Conservation (phyloP, 2,888 invertebrate species). For the Drosophila greeni region DNA sequence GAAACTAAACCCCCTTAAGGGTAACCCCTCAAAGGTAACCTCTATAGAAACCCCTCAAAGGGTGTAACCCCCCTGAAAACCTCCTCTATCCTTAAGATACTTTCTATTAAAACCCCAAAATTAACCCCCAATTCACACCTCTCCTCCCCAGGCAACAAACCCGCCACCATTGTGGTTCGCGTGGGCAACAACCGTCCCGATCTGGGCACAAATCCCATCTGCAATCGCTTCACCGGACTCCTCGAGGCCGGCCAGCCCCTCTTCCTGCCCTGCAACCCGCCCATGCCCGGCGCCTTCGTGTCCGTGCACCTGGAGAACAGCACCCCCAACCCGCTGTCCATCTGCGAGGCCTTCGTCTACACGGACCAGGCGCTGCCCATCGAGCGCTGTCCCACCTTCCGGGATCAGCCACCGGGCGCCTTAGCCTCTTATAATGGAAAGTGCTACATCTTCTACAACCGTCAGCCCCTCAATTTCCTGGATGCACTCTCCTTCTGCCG, state of each 20-base stretch:
- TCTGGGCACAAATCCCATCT: slow-evolving; percentile 93
- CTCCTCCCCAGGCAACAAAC: slow-evolving; percentile 83
- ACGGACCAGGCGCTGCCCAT: slow-evolving; percentile 94
- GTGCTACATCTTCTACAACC: slow-evolving; percentile 95
- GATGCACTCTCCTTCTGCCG: slow-evolving; percentile 90
- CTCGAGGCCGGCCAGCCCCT: slow-evolving; percentile 93
- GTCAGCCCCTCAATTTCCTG: slow-evolving; percentile 88
- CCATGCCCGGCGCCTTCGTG: slow-evolving; percentile 96
- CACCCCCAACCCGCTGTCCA: slow-evolving; percentile 87
- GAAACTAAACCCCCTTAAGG: too few species aligned
- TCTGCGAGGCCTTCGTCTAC: slow-evolving; percentile 96
- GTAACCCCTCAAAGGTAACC: too few species aligned
- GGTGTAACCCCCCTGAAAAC: too few species aligned
- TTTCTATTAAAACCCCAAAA: not conserved
- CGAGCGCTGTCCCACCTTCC: slow-evolving; percentile 93
- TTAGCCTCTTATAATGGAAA: slow-evolving; percentile 96
- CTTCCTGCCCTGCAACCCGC: slow-evolving; percentile 95
- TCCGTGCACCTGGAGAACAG: slow-evolving; percentile 92
- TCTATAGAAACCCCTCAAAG: too few species aligned
- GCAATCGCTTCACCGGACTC: slow-evolving; percentile 92
- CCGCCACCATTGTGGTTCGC: slow-evolving; percentile 91
- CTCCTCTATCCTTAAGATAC: not conserved
- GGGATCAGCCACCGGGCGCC: slow-evolving; percentile 95
- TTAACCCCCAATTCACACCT: not conserved
- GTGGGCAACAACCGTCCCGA: slow-evolving; percentile 96